Conservation (phyloP, 2,113 vertebrate species). For the Gadus chalcogrammus region DNA sequence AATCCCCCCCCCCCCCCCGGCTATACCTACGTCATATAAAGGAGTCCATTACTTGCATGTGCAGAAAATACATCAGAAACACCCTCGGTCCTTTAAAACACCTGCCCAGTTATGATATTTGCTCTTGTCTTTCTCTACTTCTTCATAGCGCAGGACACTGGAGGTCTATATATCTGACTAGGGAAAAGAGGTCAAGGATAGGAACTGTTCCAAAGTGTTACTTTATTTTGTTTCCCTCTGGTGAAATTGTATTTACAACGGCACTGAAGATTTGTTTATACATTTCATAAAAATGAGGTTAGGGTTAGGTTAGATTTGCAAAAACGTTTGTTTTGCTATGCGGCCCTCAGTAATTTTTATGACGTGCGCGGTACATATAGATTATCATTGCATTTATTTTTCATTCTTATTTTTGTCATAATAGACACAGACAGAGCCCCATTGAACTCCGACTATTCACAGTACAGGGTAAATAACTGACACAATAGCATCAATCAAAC, state of each 20-base stretch:
- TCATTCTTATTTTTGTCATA: too few relatives aligned
- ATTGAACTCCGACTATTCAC: too few relatives aligned
- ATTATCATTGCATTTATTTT: too few relatives aligned
- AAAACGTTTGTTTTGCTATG: too few relatives aligned
- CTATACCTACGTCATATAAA: slow-evolving; percentile 4
- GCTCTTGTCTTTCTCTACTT: slow-evolving; percentile 5
- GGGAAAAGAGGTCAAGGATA: slow-evolving; percentile 43
- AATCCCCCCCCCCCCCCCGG: slow-evolving; percentile 1
- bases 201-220: slow-evolving; percentile 17
- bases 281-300: too few relatives aligned
- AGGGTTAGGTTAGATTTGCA: too few relatives aligned
- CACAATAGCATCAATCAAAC: too few relatives aligned
- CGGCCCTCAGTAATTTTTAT: too few relatives aligned
- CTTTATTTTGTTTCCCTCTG: slow-evolving; percentile 7
- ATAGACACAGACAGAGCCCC: too few relatives aligned
- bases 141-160: slow-evolving; percentile 28
- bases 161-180: slow-evolving; percentile 19
- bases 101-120: slow-evolving; percentile 9
- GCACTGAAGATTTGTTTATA: slow-evolving; percentile 29
- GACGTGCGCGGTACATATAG: too few relatives aligned
- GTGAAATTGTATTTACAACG: slow-evolving; percentile 11
- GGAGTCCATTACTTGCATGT: slow-evolving; percentile 7
- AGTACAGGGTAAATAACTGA: too few relatives aligned
- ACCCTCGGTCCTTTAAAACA: slow-evolving; percentile 2
- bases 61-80: slow-evolving; percentile 5